These are phyloP conservation scores for Gymnothorax reevesii DNA, from an alignment of 2,797 vertebrate species.

Conservation along the genomic window DNA sequence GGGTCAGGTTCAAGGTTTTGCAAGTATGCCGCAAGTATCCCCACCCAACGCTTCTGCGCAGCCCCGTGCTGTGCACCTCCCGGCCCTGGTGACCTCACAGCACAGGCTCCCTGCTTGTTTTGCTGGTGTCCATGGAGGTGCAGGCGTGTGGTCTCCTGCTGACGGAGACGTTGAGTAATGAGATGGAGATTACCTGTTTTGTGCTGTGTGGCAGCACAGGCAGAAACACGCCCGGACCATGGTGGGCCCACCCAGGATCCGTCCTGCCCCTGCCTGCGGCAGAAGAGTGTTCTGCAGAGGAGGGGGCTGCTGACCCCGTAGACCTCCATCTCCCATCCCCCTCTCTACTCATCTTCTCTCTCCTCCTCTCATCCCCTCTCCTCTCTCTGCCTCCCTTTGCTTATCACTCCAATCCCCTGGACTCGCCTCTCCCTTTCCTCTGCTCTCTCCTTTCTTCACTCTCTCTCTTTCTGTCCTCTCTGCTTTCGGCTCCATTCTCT, in stretches of 20 bases:
- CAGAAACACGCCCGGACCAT: conserved; percentile 22
- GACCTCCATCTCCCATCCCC: conserved; percentile 11
- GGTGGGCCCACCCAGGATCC: conserved; percentile 26
- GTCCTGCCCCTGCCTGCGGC: neutral
- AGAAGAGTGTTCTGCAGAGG: neutral
- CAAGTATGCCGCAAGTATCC: neutral
- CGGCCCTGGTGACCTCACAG: neutral
- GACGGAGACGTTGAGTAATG: conserved; percentile 63
- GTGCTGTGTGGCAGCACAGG: conserved; percentile 26
- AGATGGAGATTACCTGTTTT: conserved; percentile 28
- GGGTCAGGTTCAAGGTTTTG: conserved; percentile 18
- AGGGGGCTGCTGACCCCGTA: conserved; percentile 19
- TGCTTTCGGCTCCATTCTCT: neutral
- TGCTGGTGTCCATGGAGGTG: conserved; percentile 19
- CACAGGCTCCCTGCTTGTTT: conserved; percentile 16
- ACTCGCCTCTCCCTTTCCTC: conserved; percentile 30
- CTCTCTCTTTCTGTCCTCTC: neutral
- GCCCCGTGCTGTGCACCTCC: neutral
- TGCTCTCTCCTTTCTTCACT: neutral
- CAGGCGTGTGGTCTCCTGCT: conserved; percentile 53
- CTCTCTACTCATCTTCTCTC: neutral
- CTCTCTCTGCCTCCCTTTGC: conserved; percentile 3
- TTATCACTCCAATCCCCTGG: too few species aligned
- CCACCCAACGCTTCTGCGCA: neutral
- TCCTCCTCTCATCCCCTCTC: neutral